Base-by-base conservation (phyloP, 1,140 invertebrate genomes). In the Pemphigus obesinymphae region DNA sequence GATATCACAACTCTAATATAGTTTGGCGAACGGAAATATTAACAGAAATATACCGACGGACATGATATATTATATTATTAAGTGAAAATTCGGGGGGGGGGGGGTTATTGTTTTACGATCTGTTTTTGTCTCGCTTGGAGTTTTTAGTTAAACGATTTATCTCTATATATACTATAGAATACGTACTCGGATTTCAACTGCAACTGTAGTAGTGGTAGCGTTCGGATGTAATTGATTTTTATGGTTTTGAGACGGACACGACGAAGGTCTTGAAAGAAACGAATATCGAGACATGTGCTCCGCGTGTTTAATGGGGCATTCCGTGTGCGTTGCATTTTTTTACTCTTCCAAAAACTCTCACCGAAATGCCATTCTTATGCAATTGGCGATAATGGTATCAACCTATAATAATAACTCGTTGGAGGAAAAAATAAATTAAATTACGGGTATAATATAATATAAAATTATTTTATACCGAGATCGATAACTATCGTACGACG, bases 161-260 rank as follows among this genome's bases (percentile, higher is more conserved):
- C n/a, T n/a, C n/a, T n/a, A n/a, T n/a, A n/a, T n/a, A n/a, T n/a
- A n/a, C n/a, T n/a, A n/a, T n/a, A n/a, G n/a, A n/a, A n/a, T n/a
- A n/a, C n/a, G n/a, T n/a, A 29, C 61, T 63, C 61, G 61, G 10
- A 63, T 63, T 63, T 37, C 34, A 10, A 37, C 34, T 10, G 31
- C 20, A 37, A 40, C 34, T 11, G 34, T 13, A 23, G 2, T 20
- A n/a, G 11, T 15, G 23, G 11, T 43, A 7, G 66, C n/a, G 66
- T 70, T 37, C 43, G 45, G n/a, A 13, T 11, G 40, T 70, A 43
- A 70, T 70, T 43, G 66, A 70, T 43, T 70, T 70, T 70, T 70
- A 70, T 23, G 68, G 43, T 73, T 29, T 70, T 26, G 61, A 40
- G 53, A 43, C 68, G 40, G 70, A 50, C 26, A 10, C 2, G 70